Conservation (phyloP, 2,113 vertebrate species). For the Hippoglossus stenolepis region DNA sequence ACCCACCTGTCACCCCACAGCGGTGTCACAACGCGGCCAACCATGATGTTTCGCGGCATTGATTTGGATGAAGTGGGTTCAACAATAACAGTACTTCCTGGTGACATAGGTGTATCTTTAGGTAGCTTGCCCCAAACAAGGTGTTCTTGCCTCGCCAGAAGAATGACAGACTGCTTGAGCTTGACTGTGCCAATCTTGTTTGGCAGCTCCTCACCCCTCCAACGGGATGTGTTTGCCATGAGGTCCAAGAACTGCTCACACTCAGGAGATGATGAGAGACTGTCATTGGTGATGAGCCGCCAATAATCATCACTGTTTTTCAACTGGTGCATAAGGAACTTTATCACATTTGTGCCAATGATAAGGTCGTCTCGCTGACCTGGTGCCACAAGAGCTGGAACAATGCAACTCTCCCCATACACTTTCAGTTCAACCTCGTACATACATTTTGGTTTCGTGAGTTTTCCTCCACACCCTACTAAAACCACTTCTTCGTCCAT, state of each 20-base stretch:
- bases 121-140: conserved; percentile 41
- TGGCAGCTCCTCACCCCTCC: background rate
- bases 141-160: conserved; percentile 23
- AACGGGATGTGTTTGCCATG: background rate
- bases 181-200: conserved; percentile 6
- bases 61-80: conserved; percentile 27
- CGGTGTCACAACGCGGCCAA: background rate
- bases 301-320: background rate
- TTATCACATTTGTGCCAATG: background rate
- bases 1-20: conserved; percentile 36
- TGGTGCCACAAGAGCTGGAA: background rate
- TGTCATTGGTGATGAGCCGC: background rate
- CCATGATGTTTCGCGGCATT: conserved; percentile 13
- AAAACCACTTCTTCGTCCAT: background rate
- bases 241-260: background rate
- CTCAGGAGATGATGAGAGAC: background rate
- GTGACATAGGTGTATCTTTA: background rate
- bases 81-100: conserved; percentile 6
- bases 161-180: conserved; percentile 8
- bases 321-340: background rate
- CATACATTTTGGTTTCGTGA: background rate
- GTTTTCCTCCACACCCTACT: background rate
- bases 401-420: background rate
- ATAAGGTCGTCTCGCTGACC: background rate
- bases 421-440: background rate